Conservation (phyloP, 1,140 invertebrate genomes). For the Drosophila lacertosa region DNA sequence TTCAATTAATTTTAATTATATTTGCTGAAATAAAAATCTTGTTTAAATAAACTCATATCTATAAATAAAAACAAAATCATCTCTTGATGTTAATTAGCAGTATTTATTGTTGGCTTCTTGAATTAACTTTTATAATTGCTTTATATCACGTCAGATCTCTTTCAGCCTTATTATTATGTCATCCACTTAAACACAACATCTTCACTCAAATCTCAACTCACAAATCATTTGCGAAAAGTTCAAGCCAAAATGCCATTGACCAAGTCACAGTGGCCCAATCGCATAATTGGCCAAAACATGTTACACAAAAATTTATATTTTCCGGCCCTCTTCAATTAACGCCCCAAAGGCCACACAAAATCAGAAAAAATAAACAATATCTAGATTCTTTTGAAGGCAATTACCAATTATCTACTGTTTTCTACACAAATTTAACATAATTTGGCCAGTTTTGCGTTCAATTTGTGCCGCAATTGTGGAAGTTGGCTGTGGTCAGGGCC, state of each 20-base stretch:
- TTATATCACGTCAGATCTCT: background rate
- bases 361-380: constrained; percentile 45
- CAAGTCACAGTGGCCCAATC: constrained; percentile 26
- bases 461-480: constrained; percentile 79
- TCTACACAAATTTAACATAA: constrained; percentile 83
- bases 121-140: background rate
- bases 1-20: too few species aligned
- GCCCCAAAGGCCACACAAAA: constrained; percentile 59
- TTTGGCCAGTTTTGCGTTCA: constrained; percentile 82
- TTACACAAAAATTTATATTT: constrained; percentile 36
- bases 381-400: constrained; percentile 71
- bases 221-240: constrained; percentile 25
- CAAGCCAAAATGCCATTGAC: constrained; percentile 41
- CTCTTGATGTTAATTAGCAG: too few species aligned
- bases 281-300: constrained; percentile 60
- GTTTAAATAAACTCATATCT: too few species aligned
- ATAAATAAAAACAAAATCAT: too few species aligned
- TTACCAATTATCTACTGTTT: constrained; percentile 84
- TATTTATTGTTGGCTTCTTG: background rate
- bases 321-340: constrained; percentile 74
- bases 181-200: background rate
- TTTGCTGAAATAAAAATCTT: too few species aligned
- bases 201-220: background rate
- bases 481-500: constrained; percentile 83
- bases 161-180: constrained; percentile 1